phyloP scores from a whole-genome alignment of 2,797 vertebrate species.

The Ammospiza maritima region DNA sequence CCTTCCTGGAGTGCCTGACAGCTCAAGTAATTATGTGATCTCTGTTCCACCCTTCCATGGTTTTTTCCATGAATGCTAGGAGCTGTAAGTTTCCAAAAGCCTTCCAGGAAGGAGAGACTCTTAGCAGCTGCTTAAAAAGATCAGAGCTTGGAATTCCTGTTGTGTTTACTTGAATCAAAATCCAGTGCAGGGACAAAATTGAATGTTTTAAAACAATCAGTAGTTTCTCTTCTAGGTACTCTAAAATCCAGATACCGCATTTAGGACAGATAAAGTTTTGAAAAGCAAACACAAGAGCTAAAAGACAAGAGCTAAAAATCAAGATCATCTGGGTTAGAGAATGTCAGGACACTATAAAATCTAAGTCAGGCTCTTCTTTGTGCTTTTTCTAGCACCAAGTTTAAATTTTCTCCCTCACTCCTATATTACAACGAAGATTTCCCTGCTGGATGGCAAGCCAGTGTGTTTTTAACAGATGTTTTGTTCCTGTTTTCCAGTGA shows the following conservation, averaged over 20 bases:
- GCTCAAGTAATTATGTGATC: neutral
- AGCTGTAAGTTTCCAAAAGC: neutral
- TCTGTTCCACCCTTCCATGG: neutral
- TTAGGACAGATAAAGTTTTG: neutral
- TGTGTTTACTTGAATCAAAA: neutral
- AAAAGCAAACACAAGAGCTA: neutral
- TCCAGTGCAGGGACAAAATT: neutral
- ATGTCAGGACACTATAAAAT: neutral
- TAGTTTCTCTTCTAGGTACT: neutral
- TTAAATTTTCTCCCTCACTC: neutral
- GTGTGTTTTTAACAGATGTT: neutral
- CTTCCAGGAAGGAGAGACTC: neutral
- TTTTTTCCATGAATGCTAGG: neutral
- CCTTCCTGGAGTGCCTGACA: neutral
- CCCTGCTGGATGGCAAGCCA: neutral
- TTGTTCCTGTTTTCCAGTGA: constrained; percentile 79
- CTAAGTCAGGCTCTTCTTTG: neutral
- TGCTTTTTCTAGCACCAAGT: neutral
- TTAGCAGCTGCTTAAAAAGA: neutral
- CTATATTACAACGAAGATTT: neutral
- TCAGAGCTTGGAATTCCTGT: neutral
- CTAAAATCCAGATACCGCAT: neutral
- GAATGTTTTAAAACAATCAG: neutral
- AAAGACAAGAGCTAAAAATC: constrained; percentile 14
- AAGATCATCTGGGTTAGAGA: neutral